These are phyloP conservation scores for Saccopteryx leptura DNA, from an alignment of 2,113 vertebrate species.

Conservation along the genomic window DNA sequence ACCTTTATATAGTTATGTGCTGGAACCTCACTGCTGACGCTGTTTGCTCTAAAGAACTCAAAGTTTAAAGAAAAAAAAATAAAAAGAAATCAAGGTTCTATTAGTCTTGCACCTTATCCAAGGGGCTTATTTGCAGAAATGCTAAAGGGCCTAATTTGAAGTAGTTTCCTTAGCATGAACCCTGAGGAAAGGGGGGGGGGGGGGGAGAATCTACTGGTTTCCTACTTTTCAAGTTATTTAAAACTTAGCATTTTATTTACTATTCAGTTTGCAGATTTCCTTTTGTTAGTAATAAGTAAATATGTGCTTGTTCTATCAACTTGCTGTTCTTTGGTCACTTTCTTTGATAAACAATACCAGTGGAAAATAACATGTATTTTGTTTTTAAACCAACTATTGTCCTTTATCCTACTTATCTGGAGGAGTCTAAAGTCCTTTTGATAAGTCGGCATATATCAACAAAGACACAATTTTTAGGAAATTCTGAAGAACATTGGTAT, in stretches of 20 bases:
- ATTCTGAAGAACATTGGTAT: conserved; percentile 10
- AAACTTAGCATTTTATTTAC: conserved; percentile 11
- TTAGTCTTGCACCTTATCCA: not conserved
- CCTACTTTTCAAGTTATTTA: conserved; percentile 34
- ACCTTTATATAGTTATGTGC: not conserved
- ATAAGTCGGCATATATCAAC: not conserved
- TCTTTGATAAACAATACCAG: conserved; percentile 53
- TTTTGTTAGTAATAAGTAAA: not conserved
- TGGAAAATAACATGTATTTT: conserved; percentile 31
- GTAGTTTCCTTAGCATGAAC: not conserved
- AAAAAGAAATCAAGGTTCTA: not conserved
- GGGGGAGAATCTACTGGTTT: not conserved
- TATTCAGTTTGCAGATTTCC: not conserved
- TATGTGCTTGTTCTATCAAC: not conserved
- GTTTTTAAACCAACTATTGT: not conserved
- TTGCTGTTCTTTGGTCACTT: not conserved
- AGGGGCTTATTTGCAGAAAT: not conserved
- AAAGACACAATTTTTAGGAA: conserved; percentile 49
- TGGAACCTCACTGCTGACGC: not conserved
- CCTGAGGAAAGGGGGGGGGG: not conserved
- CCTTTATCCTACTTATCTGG: conserved; percentile 4
- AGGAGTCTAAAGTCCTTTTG: not conserved
- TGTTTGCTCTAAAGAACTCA: not conserved
- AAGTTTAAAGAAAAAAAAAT: not conserved
- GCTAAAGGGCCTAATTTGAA: not conserved